phyloP scores from a whole-genome alignment of 2,113 vertebrate species.

The Lontra canadensis region DNA sequence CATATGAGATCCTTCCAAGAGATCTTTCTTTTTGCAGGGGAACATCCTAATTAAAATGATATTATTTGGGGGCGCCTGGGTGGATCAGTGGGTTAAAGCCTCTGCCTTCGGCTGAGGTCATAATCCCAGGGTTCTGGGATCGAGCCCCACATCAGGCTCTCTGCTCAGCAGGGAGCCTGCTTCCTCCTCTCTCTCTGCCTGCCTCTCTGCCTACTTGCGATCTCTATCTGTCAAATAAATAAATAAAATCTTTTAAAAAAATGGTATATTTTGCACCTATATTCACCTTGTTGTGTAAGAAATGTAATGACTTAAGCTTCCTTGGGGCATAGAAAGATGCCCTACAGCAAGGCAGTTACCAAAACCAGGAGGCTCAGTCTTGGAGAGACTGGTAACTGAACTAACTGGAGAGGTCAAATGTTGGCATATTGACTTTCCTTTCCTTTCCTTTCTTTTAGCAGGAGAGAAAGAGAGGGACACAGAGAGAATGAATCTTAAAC shows the following conservation, averaged over 20 bases:
- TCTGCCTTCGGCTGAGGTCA: too few relatives aligned
- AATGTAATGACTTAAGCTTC: not conserved
- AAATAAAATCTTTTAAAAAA: not conserved
- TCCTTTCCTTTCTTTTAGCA: not conserved
- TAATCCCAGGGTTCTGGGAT: too few relatives aligned
- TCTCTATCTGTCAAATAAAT: too few relatives aligned
- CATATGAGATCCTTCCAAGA: not conserved
- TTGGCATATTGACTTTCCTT: not conserved
- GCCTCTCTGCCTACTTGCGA: too few relatives aligned
- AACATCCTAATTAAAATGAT: conserved; percentile 36
- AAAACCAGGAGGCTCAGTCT: not conserved
- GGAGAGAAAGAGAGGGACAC: not conserved
- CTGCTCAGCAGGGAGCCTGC: too few relatives aligned
- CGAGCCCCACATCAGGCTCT: too few relatives aligned
- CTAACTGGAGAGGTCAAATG: not conserved
- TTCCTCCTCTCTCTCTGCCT: too few relatives aligned
- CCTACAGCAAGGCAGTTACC: not conserved
- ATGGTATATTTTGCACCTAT: not conserved
- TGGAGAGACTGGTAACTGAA: not conserved
- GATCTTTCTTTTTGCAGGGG: not conserved
- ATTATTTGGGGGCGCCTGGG: too few relatives aligned
- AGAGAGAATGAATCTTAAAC: not conserved
- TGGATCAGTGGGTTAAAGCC: too few relatives aligned
- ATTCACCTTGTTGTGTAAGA: not conserved
- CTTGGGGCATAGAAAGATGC: not conserved